These are phyloP conservation scores for Notarius lentiginosus DNA, from an alignment of 2,113 vertebrate genomes.

Conservation along the genomic window DNA sequence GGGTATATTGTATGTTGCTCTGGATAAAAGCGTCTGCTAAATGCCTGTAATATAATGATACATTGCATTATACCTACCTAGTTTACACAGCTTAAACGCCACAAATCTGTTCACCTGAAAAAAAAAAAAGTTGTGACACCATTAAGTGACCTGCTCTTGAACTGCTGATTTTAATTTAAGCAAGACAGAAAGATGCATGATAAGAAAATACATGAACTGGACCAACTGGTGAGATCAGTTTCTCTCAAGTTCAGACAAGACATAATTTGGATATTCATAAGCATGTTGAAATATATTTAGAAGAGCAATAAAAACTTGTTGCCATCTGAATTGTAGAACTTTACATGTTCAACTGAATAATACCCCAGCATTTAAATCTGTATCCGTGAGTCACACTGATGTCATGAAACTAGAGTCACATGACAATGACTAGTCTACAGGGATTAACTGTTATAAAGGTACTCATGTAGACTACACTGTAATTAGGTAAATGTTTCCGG, in stretches of 20 bases:
- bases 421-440: background rate
- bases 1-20: too few species aligned
- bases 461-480: background rate
- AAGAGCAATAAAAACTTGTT: background rate
- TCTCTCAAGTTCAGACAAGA: background rate
- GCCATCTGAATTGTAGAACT: background rate
- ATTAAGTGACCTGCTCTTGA: background rate
- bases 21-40: too few species aligned
- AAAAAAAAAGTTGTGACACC: background rate
- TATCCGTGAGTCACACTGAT: background rate
- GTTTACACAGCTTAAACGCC: conserved; percentile 78
- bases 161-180: background rate
- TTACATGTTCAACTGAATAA: background rate
- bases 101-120: conserved; percentile 81
- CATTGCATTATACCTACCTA: conserved; percentile 73
- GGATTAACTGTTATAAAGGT: background rate
- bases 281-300: background rate
- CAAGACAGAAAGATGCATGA: background rate
- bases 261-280: background rate
- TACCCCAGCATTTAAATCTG: background rate
- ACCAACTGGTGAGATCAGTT: background rate
- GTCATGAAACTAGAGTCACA: conserved; percentile 11
- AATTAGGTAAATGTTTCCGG: background rate
- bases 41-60: too few species aligned
- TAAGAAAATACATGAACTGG: background rate